Base-by-base conservation (phyloP, 2,888 invertebrate genomes). In the Melanophora roralis region DNA sequence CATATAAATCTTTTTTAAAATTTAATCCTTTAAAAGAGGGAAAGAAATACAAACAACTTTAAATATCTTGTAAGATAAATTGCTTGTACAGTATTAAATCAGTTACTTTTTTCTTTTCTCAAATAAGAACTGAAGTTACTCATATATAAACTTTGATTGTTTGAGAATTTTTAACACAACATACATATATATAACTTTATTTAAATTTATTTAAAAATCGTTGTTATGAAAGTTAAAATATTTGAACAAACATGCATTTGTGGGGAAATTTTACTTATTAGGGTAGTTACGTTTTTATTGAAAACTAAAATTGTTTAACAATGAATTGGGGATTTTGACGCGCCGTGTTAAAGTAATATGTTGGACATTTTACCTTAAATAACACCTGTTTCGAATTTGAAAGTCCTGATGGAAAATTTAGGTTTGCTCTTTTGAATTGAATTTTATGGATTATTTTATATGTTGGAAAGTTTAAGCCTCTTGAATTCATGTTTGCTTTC, bases 161-260 rank as follows among this genome's bases (percentile, higher is more conserved):
- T 75, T 75, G 23, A 45, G 53, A 68, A 68, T 68, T 60, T 68
- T 60, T 62, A 68, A 55, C 53, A 55, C 53, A 38, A 62, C 68
- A 60, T 75, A 65, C n/a, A n/a, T n/a, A n/a, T n/a, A n/a, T n/a
- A n/a, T n/a, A n/a, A n/a, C n/a, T n/a, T n/a, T n/a, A n/a, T 55
- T 23, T 7, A 14, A 53, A 55, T 72, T 45, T 53, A 19, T 49
- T 57, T 55, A n/a, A 1, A 55, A 64, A 64, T 57, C 12, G 55
- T 27, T 73, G 27, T 21, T 47, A 1, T 21, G 8, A 43, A 65
- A 59, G 38, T 65, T 57, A 23, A 38, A 47, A 64, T 64, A 32
- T 55, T 65, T 27, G 11, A 27, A 27, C 5, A 7, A 40, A 9
- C 40, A 8, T 34, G 21, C 1, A 47, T n/a, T 2, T 1, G 19